Evolutionary conservation across 2,888 invertebrate species (phyloP).

Genomic region (Pachycephus smyrnensis): DNA sequence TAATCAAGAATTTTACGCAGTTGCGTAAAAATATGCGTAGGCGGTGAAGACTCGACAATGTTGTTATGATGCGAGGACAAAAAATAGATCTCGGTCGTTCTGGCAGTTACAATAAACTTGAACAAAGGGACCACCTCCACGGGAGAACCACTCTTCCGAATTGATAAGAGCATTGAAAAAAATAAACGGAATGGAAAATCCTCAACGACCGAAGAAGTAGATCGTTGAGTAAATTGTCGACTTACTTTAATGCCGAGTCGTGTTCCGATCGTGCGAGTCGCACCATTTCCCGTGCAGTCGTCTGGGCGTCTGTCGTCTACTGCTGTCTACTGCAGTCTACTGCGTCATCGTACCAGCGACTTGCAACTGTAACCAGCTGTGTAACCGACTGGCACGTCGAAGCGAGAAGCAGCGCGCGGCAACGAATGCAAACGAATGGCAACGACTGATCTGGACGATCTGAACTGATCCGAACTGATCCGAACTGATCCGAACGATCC

Average conservation of each 20-base stretch:
- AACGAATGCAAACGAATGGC: slow-evolving; percentile 39
- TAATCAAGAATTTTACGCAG: slow-evolving; percentile 28
- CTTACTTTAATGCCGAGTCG: slow-evolving; percentile 55
- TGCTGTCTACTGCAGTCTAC: no score
- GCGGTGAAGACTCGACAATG: slow-evolving; percentile 14
- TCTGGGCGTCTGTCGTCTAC: slow-evolving; percentile 25
- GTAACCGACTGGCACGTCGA: slow-evolving; percentile 32
- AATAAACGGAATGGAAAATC: background rate
- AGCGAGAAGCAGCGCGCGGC: slow-evolving; percentile 38
- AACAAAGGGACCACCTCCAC: slow-evolving; percentile 25
- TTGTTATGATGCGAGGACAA: slow-evolving; percentile 15
- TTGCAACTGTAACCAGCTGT: slow-evolving; percentile 11
- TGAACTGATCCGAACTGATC: no score
- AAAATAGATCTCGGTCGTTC: slow-evolving; percentile 32
- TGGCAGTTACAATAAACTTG: slow-evolving; percentile 23
- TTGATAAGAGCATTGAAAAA: background rate
- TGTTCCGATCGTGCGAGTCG: slow-evolving; percentile 56
- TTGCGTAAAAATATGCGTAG: slow-evolving; percentile 35
- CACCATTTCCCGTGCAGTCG: slow-evolving; percentile 43
- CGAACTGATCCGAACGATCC: no score
- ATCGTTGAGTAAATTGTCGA: slow-evolving; percentile 10
- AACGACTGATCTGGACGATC: slow-evolving; percentile 34
- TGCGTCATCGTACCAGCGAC: slow-evolving; percentile 56
- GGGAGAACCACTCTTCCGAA: slow-evolving; percentile 8
- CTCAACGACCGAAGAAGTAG: background rate